phyloP scores from a whole-genome alignment of 2,797 vertebrate genomes.

The Muraenolepis orangiensis region DNA sequence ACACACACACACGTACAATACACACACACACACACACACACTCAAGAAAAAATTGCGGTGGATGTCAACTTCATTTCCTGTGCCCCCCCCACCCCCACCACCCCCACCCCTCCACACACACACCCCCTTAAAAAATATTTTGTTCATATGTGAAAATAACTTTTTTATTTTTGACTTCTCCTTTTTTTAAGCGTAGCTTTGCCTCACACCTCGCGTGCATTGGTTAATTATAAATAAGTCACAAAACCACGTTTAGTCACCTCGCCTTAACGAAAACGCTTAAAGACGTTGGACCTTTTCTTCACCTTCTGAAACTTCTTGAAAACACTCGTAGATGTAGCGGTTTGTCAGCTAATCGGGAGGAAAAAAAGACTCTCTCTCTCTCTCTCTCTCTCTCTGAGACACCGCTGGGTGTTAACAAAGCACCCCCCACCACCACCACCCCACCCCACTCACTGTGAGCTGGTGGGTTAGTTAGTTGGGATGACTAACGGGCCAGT shows the following conservation, averaged over 20 bases:
- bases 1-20: too few species aligned
- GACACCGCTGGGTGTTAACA: constrained; percentile 59
- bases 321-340: background rate
- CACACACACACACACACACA: too few species aligned
- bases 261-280: constrained; percentile 27
- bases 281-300: constrained; percentile 20
- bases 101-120: background rate
- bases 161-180: too few species aligned
- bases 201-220: too few species aligned
- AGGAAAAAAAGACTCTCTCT: background rate
- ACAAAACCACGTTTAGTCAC: constrained; percentile 19
- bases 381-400: constrained; percentile 55
- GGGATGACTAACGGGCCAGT: constrained; percentile 60
- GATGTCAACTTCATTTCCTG: too few species aligned
- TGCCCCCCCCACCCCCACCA: too few species aligned
- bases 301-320: background rate
- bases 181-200: too few species aligned
- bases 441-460: constrained; percentile 34
- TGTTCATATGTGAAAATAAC: too few species aligned
- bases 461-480: constrained; percentile 54
- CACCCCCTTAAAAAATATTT: too few species aligned
- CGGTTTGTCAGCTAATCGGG: background rate
- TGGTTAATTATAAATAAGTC: constrained; percentile 16
- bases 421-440: constrained; percentile 30
- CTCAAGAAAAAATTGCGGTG: too few species aligned